Base-by-base conservation (phyloP, 1,140 invertebrate species). In the Tetraneura akinire region DNA sequence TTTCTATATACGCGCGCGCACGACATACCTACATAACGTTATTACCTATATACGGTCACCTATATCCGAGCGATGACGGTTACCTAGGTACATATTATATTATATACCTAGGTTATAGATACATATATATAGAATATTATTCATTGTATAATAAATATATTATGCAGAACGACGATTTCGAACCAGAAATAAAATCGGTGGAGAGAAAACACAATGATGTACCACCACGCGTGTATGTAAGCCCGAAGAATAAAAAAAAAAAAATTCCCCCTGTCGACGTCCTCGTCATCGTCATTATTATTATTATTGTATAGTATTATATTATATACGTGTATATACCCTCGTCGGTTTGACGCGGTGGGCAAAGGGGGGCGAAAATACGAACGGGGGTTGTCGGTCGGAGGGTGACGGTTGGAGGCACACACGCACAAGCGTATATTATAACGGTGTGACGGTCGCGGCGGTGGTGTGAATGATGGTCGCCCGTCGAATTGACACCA, bases 401-500 rank as follows among this genome's bases (percentile, higher is more conserved):
- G 32, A 8, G 32, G 32, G 8, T 37, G 32, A 37, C 32, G 47
- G n/a, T n/a, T 26, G 21, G 68, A 45, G 23, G 49, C 51, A n/a
- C 16, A 37, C 49, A 70, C 47, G 49, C 21, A 21, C 45, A n/a
- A n/a, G 45, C 18, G 32, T 66, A 23, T 66, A 23, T 42, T 71
- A 71, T 62, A 62, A 62, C 26, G 47, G 68, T 23, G 68, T 71
- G 68, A 71, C 68, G 68, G 68, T 13, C n/a, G 37, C 18, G 66
- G 23, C 47, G 47, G 68, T 71, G 68, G 68, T 71, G 68, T 71
- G 68, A 71, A 71, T 71, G 68, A 71, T 71, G 68, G 68, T 71
- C 47, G 68, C 68, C 68, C 68, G 68, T 71, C 68, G 68, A 71
- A 71, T 71, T 71, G 68, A 71, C 68, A 71, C 68, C 68, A 71